Evolutionary conservation across 2,113 vertebrate species (phyloP).

Genomic region (Rattus norvegicus): GRCr8 NC_086039.1:5140501-5141000

Average conservation of each 20-base stretch:
- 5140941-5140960: slow-evolving; percentile 19
- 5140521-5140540: not conserved
- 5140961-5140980: slow-evolving; percentile 7
- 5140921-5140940: not conserved
- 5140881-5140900: not conserved
- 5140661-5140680: not conserved
- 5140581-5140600: slow-evolving; percentile 33
- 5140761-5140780: not conserved
- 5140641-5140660: not conserved
- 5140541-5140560: not conserved
- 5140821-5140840: not conserved
- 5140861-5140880: not conserved
- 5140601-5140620: not conserved
- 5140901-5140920: not conserved
- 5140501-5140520: not conserved
- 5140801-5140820: not conserved
- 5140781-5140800: not conserved
- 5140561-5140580: not conserved
- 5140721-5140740: not conserved
- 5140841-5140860: not conserved
- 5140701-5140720: not conserved
- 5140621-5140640: not conserved
- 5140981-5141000: not conserved
- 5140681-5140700: not conserved
- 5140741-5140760: not conserved